phyloP scores from a whole-genome alignment of 2,888 invertebrate species.

The Auanema sp. region DNA sequence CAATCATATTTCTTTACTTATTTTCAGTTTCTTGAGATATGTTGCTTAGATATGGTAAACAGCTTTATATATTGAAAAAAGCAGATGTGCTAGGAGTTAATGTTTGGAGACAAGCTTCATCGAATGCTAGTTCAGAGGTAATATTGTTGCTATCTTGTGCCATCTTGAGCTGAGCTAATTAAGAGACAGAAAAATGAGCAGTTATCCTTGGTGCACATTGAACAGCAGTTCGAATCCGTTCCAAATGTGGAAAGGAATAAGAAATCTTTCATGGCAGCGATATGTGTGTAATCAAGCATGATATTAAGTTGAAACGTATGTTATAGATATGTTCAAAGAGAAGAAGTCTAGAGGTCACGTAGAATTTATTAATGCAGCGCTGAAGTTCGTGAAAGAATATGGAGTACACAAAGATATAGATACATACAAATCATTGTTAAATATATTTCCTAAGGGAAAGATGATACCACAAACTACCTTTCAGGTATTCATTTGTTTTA shows the following conservation, averaged over 20 bases:
- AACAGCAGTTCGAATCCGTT: slow-evolving; percentile 52
- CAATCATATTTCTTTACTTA: no score
- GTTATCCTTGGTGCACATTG: slow-evolving; percentile 41
- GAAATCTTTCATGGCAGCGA: slow-evolving; percentile 51
- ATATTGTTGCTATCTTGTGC: no score
- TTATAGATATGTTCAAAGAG: slow-evolving; percentile 73
- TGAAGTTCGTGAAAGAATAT: slow-evolving; percentile 84
- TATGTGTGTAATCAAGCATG: no score
- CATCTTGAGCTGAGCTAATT: neutral
- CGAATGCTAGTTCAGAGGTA: no score
- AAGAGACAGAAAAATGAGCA: slow-evolving; percentile 15
- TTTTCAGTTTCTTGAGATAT: neutral
- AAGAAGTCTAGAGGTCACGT: slow-evolving; percentile 82
- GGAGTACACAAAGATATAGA: slow-evolving; percentile 78
- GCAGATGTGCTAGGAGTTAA: no score
- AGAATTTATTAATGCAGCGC: slow-evolving; percentile 88
- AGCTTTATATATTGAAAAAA: neutral
- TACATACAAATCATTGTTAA: slow-evolving; percentile 65
- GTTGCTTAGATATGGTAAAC: neutral
- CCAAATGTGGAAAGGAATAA: slow-evolving; percentile 50
- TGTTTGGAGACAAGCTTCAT: no score
- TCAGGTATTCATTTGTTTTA: slow-evolving; percentile 46
- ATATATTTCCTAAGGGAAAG: slow-evolving; percentile 74
- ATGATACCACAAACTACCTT: slow-evolving; percentile 77
- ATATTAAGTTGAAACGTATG: neutral